Percentiles rank a stretch among this genome's conserved stretches.
Conservation (phyloP, 2,797 vertebrate species). For the Apogon talboti region DNA sequence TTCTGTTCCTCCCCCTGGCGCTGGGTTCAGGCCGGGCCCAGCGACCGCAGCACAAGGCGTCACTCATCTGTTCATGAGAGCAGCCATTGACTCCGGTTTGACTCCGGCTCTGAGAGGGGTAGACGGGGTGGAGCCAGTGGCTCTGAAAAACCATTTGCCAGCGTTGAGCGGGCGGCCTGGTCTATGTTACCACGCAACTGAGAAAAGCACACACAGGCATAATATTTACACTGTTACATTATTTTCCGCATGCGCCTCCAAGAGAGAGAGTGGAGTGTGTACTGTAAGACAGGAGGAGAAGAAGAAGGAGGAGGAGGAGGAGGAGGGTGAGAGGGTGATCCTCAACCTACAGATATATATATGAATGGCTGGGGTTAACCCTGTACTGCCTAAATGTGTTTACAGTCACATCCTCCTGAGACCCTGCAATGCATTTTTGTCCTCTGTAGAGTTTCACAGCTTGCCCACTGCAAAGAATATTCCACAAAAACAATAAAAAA, state of each 20-base stretch:
- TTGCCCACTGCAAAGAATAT: too few species aligned
- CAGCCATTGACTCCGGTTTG: constrained; percentile 78
- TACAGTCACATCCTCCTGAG: too few species aligned
- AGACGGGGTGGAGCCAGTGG: constrained; percentile 72
- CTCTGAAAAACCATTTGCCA: constrained; percentile 69
- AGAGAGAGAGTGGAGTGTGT: constrained; percentile 51
- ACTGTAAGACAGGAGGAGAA: constrained; percentile 29
- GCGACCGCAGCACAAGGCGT: constrained; percentile 73
- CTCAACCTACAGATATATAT: constrained; percentile 24
- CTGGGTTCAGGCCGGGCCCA: constrained; percentile 9
- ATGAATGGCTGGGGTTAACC: constrained; percentile 39
- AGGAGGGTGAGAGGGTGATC: constrained; percentile 17
- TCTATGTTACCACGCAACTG: constrained; percentile 84
- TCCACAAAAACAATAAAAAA: too few species aligned
- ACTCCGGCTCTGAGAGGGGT: constrained; percentile 59
- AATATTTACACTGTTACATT: constrained; percentile 86
- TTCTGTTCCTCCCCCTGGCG: neutral
- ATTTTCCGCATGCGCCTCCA: constrained; percentile 83
- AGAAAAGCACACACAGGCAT: constrained; percentile 80
- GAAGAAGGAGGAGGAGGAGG: constrained; percentile 1
- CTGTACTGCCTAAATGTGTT: too few species aligned
- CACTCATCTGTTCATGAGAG: constrained; percentile 80
- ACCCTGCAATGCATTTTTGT: too few species aligned
- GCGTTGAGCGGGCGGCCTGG: constrained; percentile 66
- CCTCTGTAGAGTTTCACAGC: too few species aligned